Percentiles rank a stretch among this genome's conserved stretches.
These are phyloP conservation scores for Ophion ellenae DNA, from an alignment of 2,888 invertebrate species.

Conservation along the genomic window DNA sequence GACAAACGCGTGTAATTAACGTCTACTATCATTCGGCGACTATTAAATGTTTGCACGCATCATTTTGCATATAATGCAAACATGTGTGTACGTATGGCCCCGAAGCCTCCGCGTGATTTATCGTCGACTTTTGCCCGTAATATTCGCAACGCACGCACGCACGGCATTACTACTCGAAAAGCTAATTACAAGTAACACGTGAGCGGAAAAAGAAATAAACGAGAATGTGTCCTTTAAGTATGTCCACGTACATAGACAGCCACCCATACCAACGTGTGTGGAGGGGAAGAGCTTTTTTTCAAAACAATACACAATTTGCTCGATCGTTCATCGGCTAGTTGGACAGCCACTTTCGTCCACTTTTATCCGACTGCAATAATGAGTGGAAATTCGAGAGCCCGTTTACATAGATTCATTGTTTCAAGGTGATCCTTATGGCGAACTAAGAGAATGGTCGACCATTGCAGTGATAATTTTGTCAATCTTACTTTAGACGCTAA, in stretches of 20 bases:
- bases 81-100: not conserved
- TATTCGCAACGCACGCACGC: slow-evolving; percentile 38
- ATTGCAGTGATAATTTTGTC: no score
- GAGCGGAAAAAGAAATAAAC: slow-evolving; percentile 10
- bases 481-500: no score
- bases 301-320: not conserved
- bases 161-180: slow-evolving; percentile 42
- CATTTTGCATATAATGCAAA: slow-evolving; percentile 43
- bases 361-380: not conserved
- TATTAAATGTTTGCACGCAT: slow-evolving; percentile 43
- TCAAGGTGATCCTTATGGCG: no score
- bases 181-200: slow-evolving; percentile 39
- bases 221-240: slow-evolving; percentile 27
- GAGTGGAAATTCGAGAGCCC: no score
- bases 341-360: not conserved
- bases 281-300: not conserved
- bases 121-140: slow-evolving; percentile 22
- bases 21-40: slow-evolving; percentile 38
- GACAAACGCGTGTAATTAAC: slow-evolving; percentile 48
- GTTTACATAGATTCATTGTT: no score
- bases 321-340: not conserved
- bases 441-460: not conserved
- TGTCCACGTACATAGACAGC: no score
- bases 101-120: slow-evolving; percentile 30
- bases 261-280: not conserved